Evolutionary conservation across 1,140 invertebrate genomes (phyloP).

Genomic region (Andricus grossulariae): DNA sequence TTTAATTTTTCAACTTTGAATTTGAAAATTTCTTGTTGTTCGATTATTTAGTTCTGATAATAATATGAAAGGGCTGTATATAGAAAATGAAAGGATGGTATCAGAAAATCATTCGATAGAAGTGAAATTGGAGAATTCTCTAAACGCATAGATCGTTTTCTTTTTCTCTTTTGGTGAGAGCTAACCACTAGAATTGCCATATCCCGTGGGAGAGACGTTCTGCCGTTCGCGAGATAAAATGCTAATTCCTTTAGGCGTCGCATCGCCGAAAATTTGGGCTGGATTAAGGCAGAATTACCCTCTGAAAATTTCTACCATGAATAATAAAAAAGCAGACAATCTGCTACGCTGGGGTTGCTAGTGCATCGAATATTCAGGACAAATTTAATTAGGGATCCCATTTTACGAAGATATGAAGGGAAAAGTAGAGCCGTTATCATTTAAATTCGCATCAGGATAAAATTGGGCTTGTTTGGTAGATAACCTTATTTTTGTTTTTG

Average conservation of each 20-base stretch:
- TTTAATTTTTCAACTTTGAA: no score
- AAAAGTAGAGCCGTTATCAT: constrained; percentile 3
- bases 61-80: no score
- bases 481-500: neutral
- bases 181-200: constrained; percentile 20
- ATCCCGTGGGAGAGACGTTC: constrained; percentile 16
- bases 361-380: constrained; percentile 29
- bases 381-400: constrained; percentile 21
- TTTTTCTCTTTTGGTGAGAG: constrained; percentile 3
- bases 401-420: constrained; percentile 10
- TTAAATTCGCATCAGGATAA: constrained; percentile 9
- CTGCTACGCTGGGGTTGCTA: constrained; percentile 14
- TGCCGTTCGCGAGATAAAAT: constrained; percentile 21
- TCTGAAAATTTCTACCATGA: constrained; percentile 16
- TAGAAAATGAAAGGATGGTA: no score
- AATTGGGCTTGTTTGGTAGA: neutral
- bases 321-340: constrained; percentile 31
- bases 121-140: no score
- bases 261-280: constrained; percentile 14
- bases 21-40: no score
- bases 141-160: no score
- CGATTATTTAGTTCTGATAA: no score
- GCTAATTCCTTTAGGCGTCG: constrained; percentile 29
- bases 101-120: no score
- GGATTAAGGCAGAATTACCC: constrained; percentile 13